A percentile compares a stretch with the other conserved stretches of the same genome.
Evolutionary conservation across 2,113 vertebrate genomes (phyloP).

Genomic region (Cebidichthys violaceus): DNA sequence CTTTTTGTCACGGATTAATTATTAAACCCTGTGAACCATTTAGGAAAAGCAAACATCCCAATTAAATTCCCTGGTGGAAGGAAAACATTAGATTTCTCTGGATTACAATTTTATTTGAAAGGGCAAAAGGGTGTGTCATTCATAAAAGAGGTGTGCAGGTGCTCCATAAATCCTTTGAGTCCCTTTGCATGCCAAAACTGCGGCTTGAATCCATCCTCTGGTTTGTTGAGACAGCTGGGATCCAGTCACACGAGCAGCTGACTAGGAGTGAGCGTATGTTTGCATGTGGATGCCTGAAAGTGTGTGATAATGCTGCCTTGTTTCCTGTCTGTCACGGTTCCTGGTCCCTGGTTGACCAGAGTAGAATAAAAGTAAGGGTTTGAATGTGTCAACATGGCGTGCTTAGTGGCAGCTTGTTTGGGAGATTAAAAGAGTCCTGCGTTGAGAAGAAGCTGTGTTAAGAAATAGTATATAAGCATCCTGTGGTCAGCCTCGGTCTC

Average conservation of each 20-base stretch:
- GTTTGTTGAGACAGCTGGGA: slow-evolving; percentile 63
- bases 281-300: slow-evolving; percentile 9
- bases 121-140: neutral
- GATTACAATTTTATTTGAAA: neutral
- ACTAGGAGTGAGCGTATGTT: slow-evolving; percentile 10
- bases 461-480: neutral
- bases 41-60: neutral
- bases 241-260: slow-evolving; percentile 45
- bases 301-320: neutral
- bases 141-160: slow-evolving; percentile 21
- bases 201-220: slow-evolving; percentile 6
- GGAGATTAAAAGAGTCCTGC: neutral
- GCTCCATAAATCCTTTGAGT: slow-evolving; percentile 39
- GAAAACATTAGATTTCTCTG: neutral
- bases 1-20: slow-evolving; percentile 27
- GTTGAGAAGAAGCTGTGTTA: neutral
- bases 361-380: no score
- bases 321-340: neutral
- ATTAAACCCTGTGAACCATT: slow-evolving; percentile 31
- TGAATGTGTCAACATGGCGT: neutral
- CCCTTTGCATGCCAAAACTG: slow-evolving; percentile 2
- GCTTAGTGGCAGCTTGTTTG: neutral
- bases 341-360: neutral
- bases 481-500: neutral
- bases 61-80: neutral